Conservation (phyloP, 2,113 vertebrate genomes). For the Scalopus aquaticus region DNA sequence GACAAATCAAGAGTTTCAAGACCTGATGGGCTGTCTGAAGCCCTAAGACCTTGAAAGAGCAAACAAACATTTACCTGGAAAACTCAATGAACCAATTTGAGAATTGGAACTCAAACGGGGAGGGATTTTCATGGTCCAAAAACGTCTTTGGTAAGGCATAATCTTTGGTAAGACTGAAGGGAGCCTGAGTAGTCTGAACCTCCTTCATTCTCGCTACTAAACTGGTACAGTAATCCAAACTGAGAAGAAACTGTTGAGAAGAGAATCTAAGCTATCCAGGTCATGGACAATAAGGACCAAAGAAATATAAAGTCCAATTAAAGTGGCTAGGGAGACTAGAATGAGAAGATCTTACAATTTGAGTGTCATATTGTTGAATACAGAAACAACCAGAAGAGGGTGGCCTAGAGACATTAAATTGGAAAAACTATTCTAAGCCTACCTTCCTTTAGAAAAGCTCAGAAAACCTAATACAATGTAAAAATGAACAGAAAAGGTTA, state of each 20-base stretch:
- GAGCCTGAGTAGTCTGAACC: neutral
- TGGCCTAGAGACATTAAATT: neutral
- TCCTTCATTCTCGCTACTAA: neutral
- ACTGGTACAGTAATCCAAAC: neutral
- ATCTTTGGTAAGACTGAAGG: neutral
- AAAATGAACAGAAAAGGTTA: neutral
- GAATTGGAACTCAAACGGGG: too few relatives aligned
- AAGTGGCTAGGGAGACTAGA: neutral
- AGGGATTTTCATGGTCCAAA: neutral
- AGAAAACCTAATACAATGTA: conserved; percentile 14
- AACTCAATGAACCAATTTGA: neutral
- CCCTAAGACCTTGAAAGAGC: neutral
- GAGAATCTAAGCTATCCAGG: neutral
- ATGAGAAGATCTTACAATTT: neutral
- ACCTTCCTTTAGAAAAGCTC: neutral
- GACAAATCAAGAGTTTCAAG: neutral
- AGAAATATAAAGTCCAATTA: neutral
- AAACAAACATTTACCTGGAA: neutral
- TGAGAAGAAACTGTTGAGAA: neutral
- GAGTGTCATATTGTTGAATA: neutral
- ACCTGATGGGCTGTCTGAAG: too few relatives aligned
- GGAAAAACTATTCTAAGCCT: conserved; percentile 1
- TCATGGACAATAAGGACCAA: neutral
- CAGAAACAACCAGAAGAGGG: conserved; percentile 48
- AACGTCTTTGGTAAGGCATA: neutral